phyloP scores from a whole-genome alignment of 2,888 invertebrate species.

The Pammene fasciana region DNA sequence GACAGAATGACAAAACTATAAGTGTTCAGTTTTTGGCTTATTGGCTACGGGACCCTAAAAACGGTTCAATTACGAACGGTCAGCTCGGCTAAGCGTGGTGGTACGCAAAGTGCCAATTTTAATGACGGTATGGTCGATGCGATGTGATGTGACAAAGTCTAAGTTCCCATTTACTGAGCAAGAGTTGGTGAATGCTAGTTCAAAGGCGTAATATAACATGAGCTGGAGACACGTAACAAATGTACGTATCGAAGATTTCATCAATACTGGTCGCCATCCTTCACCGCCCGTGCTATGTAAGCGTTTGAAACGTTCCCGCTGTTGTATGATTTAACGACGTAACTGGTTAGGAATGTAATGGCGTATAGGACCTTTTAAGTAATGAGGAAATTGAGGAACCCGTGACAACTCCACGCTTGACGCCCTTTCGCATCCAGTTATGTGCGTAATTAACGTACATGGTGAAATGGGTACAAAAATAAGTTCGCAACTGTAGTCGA shows the following conservation, averaged over 20 bases:
- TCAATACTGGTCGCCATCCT: neutral
- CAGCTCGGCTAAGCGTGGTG: conserved; percentile 36
- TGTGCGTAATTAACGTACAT: conserved; percentile 9
- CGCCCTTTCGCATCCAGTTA: conserved; percentile 19
- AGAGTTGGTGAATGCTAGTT: neutral
- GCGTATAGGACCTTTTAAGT: conserved; percentile 1
- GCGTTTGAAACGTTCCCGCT: neutral
- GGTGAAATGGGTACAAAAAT: neutral
- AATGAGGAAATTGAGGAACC: no score
- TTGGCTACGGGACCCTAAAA: conserved; percentile 26
- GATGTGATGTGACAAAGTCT: conserved; percentile 12
- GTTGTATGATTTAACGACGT: neutral
- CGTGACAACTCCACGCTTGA: conserved; percentile 24
- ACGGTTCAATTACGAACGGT: conserved; percentile 42
- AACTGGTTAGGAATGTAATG: neutral
- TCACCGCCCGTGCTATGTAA: neutral
- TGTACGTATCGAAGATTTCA: neutral
- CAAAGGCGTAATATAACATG: neutral
- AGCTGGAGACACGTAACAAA: neutral
- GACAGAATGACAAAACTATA: no score
- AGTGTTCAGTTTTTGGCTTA: no score
- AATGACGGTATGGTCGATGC: conserved; percentile 28
- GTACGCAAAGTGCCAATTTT: conserved; percentile 43
- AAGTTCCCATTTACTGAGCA: neutral
- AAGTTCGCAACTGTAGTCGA: neutral